A percentile compares a stretch with the other conserved stretches of the same genome.
Conservation (phyloP, 2,113 vertebrate species). For the Rhinopithecus roxellana region DNA sequence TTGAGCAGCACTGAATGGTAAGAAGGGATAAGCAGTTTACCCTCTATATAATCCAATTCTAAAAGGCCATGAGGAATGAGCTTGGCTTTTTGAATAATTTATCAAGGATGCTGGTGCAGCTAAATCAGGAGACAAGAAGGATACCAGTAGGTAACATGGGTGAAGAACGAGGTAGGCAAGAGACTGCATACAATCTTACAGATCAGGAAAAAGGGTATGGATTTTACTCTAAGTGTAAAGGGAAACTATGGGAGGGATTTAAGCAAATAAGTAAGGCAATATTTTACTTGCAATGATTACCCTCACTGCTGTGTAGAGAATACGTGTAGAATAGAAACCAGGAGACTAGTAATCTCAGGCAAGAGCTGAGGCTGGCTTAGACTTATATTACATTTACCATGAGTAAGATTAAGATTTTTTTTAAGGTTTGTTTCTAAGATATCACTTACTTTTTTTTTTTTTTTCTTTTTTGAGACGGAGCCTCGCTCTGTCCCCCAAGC, state of each 20-base stretch:
- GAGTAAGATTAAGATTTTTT: background rate
- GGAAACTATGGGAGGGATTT: background rate
- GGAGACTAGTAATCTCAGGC: background rate
- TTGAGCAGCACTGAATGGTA: background rate
- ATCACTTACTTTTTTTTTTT: background rate
- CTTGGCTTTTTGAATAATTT: background rate
- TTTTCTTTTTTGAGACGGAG: too few species aligned
- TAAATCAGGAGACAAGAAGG: background rate
- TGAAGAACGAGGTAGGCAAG: background rate
- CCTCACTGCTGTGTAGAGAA: background rate
- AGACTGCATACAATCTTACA: background rate
- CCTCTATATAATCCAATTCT: background rate
- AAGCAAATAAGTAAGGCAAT: background rate
- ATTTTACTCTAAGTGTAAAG: conserved; percentile 17
- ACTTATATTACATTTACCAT: background rate
- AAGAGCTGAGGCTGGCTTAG: background rate
- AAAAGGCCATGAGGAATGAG: background rate
- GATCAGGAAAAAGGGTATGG: background rate
- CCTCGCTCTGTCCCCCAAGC: too few species aligned
- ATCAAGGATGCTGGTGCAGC: background rate
- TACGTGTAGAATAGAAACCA: background rate
- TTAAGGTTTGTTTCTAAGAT: background rate
- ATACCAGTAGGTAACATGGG: background rate
- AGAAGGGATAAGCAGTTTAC: background rate
- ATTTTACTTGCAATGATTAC: background rate